Evolutionary conservation across 2,888 invertebrate species (phyloP).

Genomic region (Stramonita haemastoma): DNA sequence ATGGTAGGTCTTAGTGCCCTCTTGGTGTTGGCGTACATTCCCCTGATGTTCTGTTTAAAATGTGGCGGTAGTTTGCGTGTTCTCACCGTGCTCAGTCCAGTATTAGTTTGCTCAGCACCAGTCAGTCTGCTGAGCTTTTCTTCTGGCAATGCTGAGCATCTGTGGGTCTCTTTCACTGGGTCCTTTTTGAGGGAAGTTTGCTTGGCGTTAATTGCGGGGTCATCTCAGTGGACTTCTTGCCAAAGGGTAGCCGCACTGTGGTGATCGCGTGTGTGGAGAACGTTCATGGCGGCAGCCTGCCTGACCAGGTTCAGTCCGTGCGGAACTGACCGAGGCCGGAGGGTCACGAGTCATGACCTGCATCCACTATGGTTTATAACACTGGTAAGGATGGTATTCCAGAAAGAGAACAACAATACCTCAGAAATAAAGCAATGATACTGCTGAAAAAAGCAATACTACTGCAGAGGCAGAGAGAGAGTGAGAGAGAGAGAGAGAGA

Average conservation of each 20-base stretch:
- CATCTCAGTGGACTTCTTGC: background rate
- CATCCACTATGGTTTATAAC: too few species aligned
- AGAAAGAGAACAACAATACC: too few species aligned
- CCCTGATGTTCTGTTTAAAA: background rate
- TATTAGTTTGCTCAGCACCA: background rate
- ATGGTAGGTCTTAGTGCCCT: background rate
- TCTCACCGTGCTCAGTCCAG: background rate
- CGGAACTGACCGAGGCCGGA: too few species aligned
- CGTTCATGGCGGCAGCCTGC: background rate
- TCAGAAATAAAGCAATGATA: too few species aligned
- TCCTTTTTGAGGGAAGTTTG: background rate
- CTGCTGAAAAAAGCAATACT: too few species aligned
- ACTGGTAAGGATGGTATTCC: too few species aligned
- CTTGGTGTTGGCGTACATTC: background rate
- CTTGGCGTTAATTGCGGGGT: background rate
- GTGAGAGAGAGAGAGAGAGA: too few species aligned
- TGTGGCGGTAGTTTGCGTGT: background rate
- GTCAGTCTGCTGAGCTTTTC: background rate
- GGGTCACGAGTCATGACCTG: too few species aligned
- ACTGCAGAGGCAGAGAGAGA: too few species aligned
- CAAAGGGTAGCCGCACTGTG: too few species aligned
- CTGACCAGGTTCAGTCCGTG: background rate
- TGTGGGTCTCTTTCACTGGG: background rate
- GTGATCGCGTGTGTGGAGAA: background rate
- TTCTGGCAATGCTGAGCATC: background rate